Evolutionary conservation across 1,140 invertebrate species (phyloP).

Genomic region (Heterodera schachtii): DNA sequence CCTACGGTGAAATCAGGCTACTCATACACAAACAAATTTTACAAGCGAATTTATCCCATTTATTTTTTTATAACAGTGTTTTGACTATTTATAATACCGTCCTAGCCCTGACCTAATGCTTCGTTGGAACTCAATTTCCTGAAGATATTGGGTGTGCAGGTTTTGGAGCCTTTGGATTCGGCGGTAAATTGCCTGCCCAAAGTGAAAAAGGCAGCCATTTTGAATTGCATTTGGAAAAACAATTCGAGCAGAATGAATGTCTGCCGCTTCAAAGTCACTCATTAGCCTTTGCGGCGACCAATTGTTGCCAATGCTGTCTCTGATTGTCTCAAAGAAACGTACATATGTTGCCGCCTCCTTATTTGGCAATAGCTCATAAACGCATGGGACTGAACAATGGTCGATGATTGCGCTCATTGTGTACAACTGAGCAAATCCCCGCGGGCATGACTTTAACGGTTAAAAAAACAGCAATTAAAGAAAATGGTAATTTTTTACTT

Average conservation of each 20-base stretch:
- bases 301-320: constrained; percentile 6
- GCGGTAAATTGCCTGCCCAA: neutral
- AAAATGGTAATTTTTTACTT: no score
- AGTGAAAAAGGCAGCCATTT: neutral
- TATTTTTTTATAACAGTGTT: no score
- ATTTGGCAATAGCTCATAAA: neutral
- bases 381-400: constrained; percentile 7
- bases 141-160: neutral
- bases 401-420: constrained; percentile 8
- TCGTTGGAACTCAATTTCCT: neutral
- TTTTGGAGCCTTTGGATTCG: neutral
- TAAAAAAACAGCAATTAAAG: no score
- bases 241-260: neutral
- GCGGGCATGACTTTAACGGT: neutral
- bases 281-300: neutral
- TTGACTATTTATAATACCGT: no score
- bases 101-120: no score
- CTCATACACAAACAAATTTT: no score
- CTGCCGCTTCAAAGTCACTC: constrained; percentile 1
- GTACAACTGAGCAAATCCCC: neutral
- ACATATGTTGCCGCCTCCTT: neutral
- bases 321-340: neutral
- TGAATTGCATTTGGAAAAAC: constrained; percentile 2
- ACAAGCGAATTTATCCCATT: no score
- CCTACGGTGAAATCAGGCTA: no score